A percentile compares a stretch with the other conserved stretches of the same genome.
Evolutionary conservation across 1,140 invertebrate genomes (phyloP).

Genomic region (Neoseiulus cucumeris): DNA sequence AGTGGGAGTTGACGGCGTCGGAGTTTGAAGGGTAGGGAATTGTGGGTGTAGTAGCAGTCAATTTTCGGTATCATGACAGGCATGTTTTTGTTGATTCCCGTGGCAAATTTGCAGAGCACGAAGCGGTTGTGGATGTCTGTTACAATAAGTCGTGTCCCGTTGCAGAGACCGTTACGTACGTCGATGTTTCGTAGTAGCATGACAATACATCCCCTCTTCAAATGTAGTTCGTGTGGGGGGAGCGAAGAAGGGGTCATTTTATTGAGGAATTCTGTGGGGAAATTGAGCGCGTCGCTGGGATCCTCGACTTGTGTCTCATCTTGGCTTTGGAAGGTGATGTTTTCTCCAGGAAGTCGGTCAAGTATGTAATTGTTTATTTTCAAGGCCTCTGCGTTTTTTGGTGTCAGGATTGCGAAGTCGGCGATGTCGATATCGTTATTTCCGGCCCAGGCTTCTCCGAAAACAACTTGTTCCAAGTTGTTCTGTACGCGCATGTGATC

Average conservation of each 20-base stretch:
- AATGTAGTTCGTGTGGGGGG: conserved; percentile 25
- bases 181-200: conserved; percentile 28
- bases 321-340: too few species aligned
- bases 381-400: too few species aligned
- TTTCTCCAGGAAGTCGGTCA: too few species aligned
- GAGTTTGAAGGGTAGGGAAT: conserved; percentile 1
- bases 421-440: too few species aligned
- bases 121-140: conserved; percentile 17
- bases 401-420: too few species aligned
- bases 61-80: conserved; percentile 16
- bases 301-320: too few species aligned
- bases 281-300: conserved; percentile 9
- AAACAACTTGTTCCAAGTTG: too few species aligned
- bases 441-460: too few species aligned
- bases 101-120: conserved; percentile 18
- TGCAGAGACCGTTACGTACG: conserved; percentile 22
- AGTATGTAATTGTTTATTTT: too few species aligned
- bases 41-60: too few species aligned
- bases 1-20: conserved; percentile 17
- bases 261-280: conserved; percentile 26
- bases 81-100: conserved; percentile 12
- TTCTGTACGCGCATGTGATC: too few species aligned
- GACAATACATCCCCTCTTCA: conserved; percentile 25
- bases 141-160: conserved; percentile 26
- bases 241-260: conserved; percentile 23